Conservation (phyloP, 35 echinoderm and acorn worm genomes). For the Heliocidaris tuberculata region DNA sequence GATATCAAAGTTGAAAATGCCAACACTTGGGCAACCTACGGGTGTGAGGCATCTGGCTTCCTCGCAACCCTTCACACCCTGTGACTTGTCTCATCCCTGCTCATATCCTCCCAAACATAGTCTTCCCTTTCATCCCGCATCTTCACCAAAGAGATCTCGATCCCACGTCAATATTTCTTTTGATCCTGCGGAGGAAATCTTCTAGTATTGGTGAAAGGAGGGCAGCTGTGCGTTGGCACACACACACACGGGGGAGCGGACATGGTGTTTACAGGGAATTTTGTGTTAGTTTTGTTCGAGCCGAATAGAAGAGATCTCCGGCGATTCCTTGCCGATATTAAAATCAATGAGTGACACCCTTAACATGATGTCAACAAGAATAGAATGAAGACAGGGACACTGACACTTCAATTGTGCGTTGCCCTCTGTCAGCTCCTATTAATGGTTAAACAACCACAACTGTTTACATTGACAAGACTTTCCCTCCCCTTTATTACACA, state of each 20-base stretch:
- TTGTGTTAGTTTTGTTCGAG: background rate
- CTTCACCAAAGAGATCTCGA: conserved; percentile 17
- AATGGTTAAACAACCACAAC: background rate
- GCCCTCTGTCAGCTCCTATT: background rate
- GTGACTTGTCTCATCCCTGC: background rate
- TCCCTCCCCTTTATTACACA: background rate
- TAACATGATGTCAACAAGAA: background rate
- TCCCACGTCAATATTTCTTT: conserved; percentile 30
- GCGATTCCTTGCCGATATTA: conserved; percentile 3
- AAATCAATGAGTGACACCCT: conserved; percentile 1
- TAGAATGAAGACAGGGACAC: conserved; percentile 1
- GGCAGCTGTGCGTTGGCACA: conserved; percentile 39
- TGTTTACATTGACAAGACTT: background rate
- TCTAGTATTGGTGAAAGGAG: conserved; percentile 16
- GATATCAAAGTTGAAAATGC: conserved; percentile 28
- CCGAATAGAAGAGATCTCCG: background rate
- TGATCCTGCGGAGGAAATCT: conserved; percentile 29
- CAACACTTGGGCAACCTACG: background rate
- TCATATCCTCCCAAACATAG: conserved; percentile 29
- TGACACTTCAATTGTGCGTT: background rate
- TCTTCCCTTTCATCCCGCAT: conserved; percentile 30
- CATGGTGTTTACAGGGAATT: background rate
- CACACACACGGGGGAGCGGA: background rate
- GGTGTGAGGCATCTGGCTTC: conserved; percentile 21
- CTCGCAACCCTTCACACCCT: conserved; percentile 21